These are phyloP conservation scores for Trachemys scripta DNA, from an alignment of 2,113 vertebrate species.

Conservation along the genomic window DNA sequence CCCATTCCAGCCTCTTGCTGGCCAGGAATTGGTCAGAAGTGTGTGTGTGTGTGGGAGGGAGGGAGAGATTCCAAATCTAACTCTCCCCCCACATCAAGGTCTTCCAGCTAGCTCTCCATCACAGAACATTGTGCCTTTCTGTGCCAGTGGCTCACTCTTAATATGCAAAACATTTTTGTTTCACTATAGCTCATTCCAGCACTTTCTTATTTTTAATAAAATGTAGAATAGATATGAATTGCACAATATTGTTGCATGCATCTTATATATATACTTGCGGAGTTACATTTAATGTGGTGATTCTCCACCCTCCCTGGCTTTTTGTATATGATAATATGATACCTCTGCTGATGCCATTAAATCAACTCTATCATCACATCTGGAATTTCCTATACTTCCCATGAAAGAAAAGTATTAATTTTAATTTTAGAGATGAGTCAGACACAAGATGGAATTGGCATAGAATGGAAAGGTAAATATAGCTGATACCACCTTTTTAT, in stretches of 20 bases:
- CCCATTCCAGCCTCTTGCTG: background rate
- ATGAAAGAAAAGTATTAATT: conserved; percentile 30
- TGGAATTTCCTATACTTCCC: conserved; percentile 27
- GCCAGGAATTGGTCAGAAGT: background rate
- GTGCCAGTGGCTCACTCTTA: background rate
- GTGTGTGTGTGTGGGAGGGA: background rate
- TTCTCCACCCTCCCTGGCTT: fast-evolving
- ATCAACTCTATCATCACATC: conserved; percentile 35
- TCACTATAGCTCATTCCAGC: background rate
- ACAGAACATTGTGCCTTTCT: fast-evolving
- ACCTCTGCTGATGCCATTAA: background rate
- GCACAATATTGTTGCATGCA: background rate
- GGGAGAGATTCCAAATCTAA: background rate
- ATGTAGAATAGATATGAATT: background rate
- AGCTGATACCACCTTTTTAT: conserved; percentile 2
- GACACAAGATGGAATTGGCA: conserved; percentile 21
- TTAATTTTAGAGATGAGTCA: conserved; percentile 20
- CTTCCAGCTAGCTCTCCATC: background rate
- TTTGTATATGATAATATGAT: background rate
- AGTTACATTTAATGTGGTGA: background rate
- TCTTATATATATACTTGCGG: background rate
- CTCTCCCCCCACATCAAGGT: background rate
- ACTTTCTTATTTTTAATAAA: background rate
- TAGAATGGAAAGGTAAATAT: background rate
- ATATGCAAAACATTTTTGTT: background rate